Evolutionary conservation across 2,797 vertebrate genomes (phyloP), one percentile per base, ranked within the genome.

Genomic region (Phataginus tetradactyla): DNA sequence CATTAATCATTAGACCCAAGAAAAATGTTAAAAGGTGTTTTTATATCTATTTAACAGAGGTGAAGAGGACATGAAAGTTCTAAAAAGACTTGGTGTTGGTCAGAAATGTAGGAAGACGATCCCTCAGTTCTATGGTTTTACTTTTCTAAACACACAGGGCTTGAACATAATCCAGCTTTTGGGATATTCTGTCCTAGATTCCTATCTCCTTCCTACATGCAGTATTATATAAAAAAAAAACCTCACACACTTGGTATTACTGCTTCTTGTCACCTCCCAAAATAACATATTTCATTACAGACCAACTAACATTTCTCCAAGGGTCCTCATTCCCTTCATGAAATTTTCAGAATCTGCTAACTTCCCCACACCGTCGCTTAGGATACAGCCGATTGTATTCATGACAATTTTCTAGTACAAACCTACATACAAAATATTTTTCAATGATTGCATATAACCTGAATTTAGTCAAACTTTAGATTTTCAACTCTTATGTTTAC

Each of bases 381-480:
- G 68, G 39, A 81, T 87, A 85, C 17, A 77, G 64, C 61, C 55
- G 69, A 20, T 7, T 66, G 23, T 64, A 3, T 29, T 94, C 66
- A 68, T 11, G 17, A 78, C 91, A 57, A n/a, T 11, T 75, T 95
- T 96, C 71, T 64, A 51, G 7, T 37, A 80, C 64, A 93, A 95
- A 93, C 34, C 29, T 77, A 34, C 83, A 88, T 84, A 86, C 64
- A n/a, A 61, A 93, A 77, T 59, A 64, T 15, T 83, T 90, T 39
- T 90, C 66, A 93, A 21, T 34, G 71, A 97, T 7, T 90, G 7
- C 17, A 93, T 75, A 64, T 91, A 59, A 93, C 37, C 74, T 78
- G 42, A 83, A 86, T 34, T 69, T 68, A 90, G 63, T 53, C 71
- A 66, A 66, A 79, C 39, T 91, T 91, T 18, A 68, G 59, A 74